Evolutionary conservation across 1,140 invertebrate species (phyloP).

Genomic region (Lepidurus arcticus): DNA sequence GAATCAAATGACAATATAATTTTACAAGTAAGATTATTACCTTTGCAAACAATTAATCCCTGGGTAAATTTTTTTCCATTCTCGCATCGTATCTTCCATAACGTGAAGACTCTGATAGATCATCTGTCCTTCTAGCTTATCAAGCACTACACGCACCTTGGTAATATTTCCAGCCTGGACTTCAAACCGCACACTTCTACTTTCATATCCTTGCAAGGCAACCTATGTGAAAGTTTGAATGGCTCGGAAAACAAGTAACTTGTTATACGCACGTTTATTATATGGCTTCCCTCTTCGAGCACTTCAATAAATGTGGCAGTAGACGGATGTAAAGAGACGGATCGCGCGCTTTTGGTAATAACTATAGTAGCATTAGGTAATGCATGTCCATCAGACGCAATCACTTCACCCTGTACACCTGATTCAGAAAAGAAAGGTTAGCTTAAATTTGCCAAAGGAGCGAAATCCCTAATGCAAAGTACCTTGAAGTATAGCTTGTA

Average conservation of each 20-base stretch:
- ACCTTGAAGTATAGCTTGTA: constrained; percentile 41
- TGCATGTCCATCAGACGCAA: background rate
- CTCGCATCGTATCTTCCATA: background rate
- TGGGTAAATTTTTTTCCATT: background rate
- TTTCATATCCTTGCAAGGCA: constrained; percentile 9
- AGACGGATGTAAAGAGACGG: background rate
- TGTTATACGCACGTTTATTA: background rate
- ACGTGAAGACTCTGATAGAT: background rate
- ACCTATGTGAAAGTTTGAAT: background rate
- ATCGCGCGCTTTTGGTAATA: background rate
- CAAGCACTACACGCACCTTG: background rate
- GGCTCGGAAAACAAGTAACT: background rate
- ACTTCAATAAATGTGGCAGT: constrained; percentile 1
- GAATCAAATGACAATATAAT: background rate
- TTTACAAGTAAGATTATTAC: background rate
- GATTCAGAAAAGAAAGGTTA: background rate
- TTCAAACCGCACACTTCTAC: background rate
- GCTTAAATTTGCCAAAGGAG: background rate
- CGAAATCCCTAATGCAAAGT: background rate
- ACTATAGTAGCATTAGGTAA: background rate
- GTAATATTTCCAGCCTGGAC: background rate
- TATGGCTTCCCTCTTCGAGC: background rate
- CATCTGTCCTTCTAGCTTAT: background rate
- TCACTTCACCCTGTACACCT: background rate
- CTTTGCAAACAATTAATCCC: background rate